A percentile compares a stretch with the other conserved stretches of the same genome.
Conservation (phyloP, 2,888 invertebrate species). For the Tuta absoluta region DNA sequence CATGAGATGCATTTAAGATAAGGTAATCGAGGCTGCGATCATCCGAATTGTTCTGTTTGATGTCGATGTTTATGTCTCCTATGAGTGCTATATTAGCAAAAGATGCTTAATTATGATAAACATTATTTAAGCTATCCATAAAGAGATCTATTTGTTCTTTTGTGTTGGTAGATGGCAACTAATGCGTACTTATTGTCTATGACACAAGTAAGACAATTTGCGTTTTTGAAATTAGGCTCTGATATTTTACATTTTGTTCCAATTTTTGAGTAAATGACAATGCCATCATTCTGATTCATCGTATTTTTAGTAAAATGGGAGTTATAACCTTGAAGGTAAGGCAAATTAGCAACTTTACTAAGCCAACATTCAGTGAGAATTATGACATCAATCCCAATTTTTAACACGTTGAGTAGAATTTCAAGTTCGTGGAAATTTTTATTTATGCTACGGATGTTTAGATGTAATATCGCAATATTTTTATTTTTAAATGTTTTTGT, state of each 20-base stretch:
- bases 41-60: not conserved
- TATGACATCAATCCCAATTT: not conserved
- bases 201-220: not conserved
- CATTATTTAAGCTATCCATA: not conserved
- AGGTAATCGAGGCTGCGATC: not conserved
- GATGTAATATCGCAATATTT: not conserved
- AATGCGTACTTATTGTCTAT: not conserved
- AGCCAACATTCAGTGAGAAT: slow-evolving; percentile 1
- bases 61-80: not conserved
- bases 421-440: not conserved
- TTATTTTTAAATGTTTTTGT: not conserved
- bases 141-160: not conserved
- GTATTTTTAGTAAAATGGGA: not conserved
- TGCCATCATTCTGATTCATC: not conserved
- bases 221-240: not conserved
- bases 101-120: not conserved
- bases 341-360: not conserved
- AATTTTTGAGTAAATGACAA: not conserved
- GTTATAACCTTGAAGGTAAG: not conserved
- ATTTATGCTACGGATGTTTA: not conserved
- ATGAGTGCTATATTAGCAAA: not conserved
- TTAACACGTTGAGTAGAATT: not conserved
- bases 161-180: not conserved
- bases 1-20: not conserved
- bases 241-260: not conserved